These are phyloP conservation scores for Pseudomyrmex flavicornis DNA, from an alignment of 1,140 invertebrate species.

Conservation along the genomic window DNA sequence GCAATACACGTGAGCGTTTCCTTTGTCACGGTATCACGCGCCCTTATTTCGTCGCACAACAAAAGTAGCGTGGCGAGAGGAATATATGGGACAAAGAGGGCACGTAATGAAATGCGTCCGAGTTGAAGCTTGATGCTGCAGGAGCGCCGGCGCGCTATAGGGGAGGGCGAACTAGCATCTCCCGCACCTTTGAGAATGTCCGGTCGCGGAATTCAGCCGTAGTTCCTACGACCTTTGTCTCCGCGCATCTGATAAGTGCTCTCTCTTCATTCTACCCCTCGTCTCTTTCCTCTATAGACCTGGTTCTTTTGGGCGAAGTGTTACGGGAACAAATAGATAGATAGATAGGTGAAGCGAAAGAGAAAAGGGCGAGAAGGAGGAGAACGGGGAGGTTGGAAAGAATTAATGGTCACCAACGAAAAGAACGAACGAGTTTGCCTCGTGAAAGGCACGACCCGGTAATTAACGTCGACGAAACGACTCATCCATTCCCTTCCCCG, in stretches of 20 bases:
- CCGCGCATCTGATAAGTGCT: conserved; percentile 76
- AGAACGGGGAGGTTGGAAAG: conserved; percentile 28
- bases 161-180: conserved; percentile 63
- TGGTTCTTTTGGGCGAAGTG: background rate
- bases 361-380: background rate
- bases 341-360: conserved; percentile 24
- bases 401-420: conserved; percentile 73
- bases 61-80: conserved; percentile 68
- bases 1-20: background rate
- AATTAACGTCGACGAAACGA: conserved; percentile 71
- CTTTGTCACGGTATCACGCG: conserved; percentile 43
- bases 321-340: conserved; percentile 31
- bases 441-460: conserved; percentile 70
- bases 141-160: conserved; percentile 16
- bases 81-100: conserved; percentile 77
- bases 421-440: conserved; percentile 71
- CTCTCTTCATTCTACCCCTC: conserved; percentile 35
- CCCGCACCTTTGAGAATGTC: conserved; percentile 71
- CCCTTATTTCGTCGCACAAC: conserved; percentile 66
- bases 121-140: conserved; percentile 61
- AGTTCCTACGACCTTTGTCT: conserved; percentile 79
- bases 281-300: background rate
- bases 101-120: conserved; percentile 80
- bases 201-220: conserved; percentile 75
- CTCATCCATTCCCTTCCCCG: background rate